Evolutionary conservation across 2,888 invertebrate species (phyloP), one percentile per base, ranked within the genome.

Genomic region (Drosophila peninsularis): DNA sequence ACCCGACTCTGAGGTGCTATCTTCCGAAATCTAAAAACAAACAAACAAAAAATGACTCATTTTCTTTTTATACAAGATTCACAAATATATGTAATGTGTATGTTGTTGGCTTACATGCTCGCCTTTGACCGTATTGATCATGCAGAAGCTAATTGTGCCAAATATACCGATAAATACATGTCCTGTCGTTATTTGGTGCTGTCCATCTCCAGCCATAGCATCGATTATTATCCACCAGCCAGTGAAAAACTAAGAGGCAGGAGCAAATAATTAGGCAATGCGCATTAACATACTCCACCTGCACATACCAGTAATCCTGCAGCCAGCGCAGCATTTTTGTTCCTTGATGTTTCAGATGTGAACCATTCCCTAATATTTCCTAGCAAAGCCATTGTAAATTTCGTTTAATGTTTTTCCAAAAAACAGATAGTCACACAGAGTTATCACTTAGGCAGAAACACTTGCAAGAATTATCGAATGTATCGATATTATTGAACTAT

Each of bases 191-290:
- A 98, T 93, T 93, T 96, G 94, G 37, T 94, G 93, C 13, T 72
- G 66, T 0, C 95, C 94, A 89, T 96, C 96, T 21, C 95, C 95
- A 0, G 97, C 95, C 62, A 97, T 96, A 10, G 98, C 97, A 93
- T 99, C 99, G 84, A 99, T 98, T 71, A 98, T 96, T 71, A 98
- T 95, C 99, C 99, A 99, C 99, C 99, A 99, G 54, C 98, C 99
- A 82, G 95, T 93, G 89, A 98, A 98, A 93, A 99, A 99, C 98
- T 98, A 56, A 3, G 10, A 56, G 34, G 1, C 19, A 64, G 52
- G 17, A 67, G 21, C 24, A 30, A 36, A 50, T 3, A 21, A 32
- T 52, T 21, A 37, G 32, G n/a, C 13, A 52, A 62, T 69, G 30
- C 62, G 67, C 62, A 67, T 41, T 30, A 27, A 5, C 1, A 14